Base-by-base conservation (phyloP, 2,113 vertebrate genomes). In the Aegotheles bennettii region DNA sequence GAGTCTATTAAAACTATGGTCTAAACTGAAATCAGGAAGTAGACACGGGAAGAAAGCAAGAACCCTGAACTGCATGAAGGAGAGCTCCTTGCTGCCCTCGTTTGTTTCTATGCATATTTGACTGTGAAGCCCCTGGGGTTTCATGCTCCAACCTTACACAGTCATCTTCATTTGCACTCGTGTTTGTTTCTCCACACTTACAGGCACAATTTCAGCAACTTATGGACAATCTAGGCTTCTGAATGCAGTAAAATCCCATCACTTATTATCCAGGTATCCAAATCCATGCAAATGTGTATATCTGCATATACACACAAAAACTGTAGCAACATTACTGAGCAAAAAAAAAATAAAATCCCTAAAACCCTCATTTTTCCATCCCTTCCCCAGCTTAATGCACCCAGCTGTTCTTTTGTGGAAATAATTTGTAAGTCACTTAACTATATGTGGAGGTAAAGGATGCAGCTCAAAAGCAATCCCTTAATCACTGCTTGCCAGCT, bases 201-300 rank as follows among this genome's bases (percentile, higher is more conserved):
- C 56, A 94, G 76, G 73, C 83, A 87, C 43, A 68, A 33, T 48
- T 56, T 67, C 76, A 89, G 87, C 59, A 90, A 84, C 5, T 35
- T 29, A 42, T 2, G 3, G 42, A 36, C 71, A 93, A 51, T 24
- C 68, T 43, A 45, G 45, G 79, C 47, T 77, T 92, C 77, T 60
- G 45, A 87, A 74, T 2, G 7, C 59, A 83, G 31, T 65, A 84
- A 63, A 88, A 69, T 33, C 43, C 74, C 90, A 76, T 36, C 1
- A 2, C 73, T 68, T 89, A 51, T 75, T 43, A 81, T 64, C 47
- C 87, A 80, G 68, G 59, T 80, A 77, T 78, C 68, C 73, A 74
- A 93, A 78, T 35, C 64, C 90, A 94, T 94, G 87, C 90, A 96
- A 7, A 33, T 85, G 80, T 94, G 48, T 79, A 79, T 35, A 86